These are phyloP conservation scores for Rhyzopertha dominica DNA, from an alignment of 1,140 invertebrate genomes.

Conservation along the genomic window DNA sequence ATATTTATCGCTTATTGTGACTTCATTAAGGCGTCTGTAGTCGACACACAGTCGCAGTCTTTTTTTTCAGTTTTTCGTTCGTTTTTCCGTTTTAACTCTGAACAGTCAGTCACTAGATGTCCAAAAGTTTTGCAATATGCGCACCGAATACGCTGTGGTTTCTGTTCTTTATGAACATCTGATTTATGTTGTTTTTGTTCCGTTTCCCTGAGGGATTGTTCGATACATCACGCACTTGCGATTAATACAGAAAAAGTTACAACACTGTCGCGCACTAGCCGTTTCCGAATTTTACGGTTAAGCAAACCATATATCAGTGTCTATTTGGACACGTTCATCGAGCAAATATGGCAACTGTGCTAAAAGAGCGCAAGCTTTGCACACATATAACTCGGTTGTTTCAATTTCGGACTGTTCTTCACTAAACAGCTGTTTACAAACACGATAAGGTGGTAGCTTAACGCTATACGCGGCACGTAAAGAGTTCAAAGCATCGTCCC, in stretches of 20 bases:
- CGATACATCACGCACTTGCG: not conserved
- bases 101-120: not conserved
- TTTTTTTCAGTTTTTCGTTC: not conserved
- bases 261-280: not conserved
- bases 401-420: not conserved
- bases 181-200: not conserved
- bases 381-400: not conserved
- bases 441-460: not conserved
- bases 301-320: conserved; percentile 1
- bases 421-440: not conserved
- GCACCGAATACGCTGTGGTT: not conserved
- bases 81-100: no score
- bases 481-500: not conserved
- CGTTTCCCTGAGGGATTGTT: not conserved
- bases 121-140: conserved; percentile 1
- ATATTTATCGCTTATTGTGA: no score
- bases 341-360: not conserved
- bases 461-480: not conserved
- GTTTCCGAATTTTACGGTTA: not conserved
- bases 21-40: no score
- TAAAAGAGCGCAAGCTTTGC: not conserved
- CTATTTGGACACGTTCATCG: not conserved
- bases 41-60: no score
- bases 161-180: no score
- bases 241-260: not conserved